These are phyloP conservation scores for Nyctereutes procyonoides DNA, from an alignment of 2,113 vertebrate species.

Conservation along the genomic window DNA sequence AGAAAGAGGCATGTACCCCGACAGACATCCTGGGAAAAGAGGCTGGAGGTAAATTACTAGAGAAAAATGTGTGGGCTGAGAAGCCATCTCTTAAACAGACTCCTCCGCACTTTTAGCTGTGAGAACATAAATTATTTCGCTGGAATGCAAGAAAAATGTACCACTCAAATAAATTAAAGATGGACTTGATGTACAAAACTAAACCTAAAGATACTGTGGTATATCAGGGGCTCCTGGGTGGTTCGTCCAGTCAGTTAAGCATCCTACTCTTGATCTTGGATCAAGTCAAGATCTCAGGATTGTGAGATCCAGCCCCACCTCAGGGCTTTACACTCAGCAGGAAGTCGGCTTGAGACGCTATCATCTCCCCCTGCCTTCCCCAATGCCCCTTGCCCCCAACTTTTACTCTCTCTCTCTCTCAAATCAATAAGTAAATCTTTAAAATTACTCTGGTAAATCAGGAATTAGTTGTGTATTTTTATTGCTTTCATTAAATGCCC, in stretches of 20 bases:
- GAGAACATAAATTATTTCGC: background rate
- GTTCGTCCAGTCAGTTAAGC: background rate
- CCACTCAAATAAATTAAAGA: background rate
- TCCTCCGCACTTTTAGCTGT: background rate
- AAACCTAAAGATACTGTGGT: background rate
- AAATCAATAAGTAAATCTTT: background rate
- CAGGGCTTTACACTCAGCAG: background rate
- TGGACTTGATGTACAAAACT: background rate
- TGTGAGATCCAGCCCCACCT: background rate
- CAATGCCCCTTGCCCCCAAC: too few relatives aligned
- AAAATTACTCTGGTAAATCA: background rate
- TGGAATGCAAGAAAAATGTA: background rate
- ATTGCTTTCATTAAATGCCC: background rate
- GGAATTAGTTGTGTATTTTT: background rate
- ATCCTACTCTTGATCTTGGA: background rate
- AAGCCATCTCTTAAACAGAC: background rate
- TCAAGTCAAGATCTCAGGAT: background rate
- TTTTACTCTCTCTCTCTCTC: background rate
- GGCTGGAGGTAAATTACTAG: background rate
- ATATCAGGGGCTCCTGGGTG: background rate
- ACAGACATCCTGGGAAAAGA: background rate
- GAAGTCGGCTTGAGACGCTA: background rate
- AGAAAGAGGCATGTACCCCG: background rate
- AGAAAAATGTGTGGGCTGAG: background rate
- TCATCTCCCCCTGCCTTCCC: background rate